Conservation (phyloP, 2,113 vertebrate genomes). For the Lampris megalopsis region DNA sequence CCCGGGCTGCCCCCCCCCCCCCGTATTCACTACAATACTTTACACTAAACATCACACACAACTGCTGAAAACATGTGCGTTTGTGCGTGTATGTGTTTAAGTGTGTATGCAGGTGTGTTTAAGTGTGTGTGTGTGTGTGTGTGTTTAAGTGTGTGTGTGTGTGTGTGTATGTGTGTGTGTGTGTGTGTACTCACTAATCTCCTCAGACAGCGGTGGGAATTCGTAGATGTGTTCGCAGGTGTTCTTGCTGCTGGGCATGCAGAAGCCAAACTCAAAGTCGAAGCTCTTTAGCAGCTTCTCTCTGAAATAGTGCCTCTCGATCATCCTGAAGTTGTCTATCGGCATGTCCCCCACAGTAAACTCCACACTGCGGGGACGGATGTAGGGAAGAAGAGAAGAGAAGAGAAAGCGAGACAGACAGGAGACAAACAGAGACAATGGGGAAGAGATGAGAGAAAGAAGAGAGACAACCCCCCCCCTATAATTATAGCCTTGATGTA, state of each 20-base stretch:
- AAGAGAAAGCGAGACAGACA: background rate
- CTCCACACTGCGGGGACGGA: slow-evolving; percentile 86
- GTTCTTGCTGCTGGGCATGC: slow-evolving; percentile 98
- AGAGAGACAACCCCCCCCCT: too few species aligned
- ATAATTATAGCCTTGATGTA: background rate
- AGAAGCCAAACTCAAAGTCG: slow-evolving; percentile 98
- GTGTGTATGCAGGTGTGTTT: too few species aligned
- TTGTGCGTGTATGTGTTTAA: too few species aligned
- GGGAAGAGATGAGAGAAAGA: background rate
- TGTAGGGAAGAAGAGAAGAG: slow-evolving; percentile 17
- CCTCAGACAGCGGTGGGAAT: slow-evolving; percentile 94
- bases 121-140: background rate
- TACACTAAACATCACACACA: too few species aligned
- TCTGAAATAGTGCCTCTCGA: slow-evolving; percentile 97
- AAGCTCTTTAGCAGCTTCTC: slow-evolving; percentile 96
- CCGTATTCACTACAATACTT: too few species aligned
- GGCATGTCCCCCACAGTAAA: slow-evolving; percentile 96
- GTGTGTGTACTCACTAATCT: slow-evolving; percentile 87
- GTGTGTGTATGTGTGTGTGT: background rate
- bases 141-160: background rate
- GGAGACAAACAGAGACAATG: background rate
- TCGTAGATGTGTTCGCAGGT: slow-evolving; percentile 99
- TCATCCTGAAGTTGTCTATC: slow-evolving; percentile 98
- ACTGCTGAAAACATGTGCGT: too few species aligned
- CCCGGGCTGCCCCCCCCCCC: too few species aligned